These are phyloP conservation scores for Castor canadensis DNA, from an alignment of 2,113 vertebrate species.

Conservation along the genomic window DNA sequence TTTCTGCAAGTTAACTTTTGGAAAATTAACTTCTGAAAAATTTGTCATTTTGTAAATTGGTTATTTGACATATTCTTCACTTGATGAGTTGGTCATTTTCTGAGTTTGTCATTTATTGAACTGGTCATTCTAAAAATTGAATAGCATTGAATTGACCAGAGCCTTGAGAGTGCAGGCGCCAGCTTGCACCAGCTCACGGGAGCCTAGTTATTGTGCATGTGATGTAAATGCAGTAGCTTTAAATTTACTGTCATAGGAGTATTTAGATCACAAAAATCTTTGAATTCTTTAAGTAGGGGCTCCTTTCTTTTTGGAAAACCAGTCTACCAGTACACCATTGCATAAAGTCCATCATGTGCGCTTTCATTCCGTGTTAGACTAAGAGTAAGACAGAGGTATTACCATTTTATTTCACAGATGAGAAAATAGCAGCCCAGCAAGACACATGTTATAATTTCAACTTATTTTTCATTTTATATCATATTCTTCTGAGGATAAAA, in stretches of 20 bases:
- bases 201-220: neutral
- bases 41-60: slow-evolving; percentile 51
- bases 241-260: accelerated
- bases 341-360: neutral
- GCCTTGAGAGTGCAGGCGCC: neutral
- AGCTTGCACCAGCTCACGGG: accelerated
- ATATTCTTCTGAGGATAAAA: neutral
- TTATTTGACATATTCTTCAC: slow-evolving; percentile 38
- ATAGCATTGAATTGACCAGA: neutral
- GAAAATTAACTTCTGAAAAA: slow-evolving; percentile 53
- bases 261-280: neutral
- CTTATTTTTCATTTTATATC: neutral
- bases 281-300: neutral
- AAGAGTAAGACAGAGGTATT: neutral
- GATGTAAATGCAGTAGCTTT: too few species aligned
- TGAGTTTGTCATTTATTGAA: slow-evolving; percentile 32
- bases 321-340: neutral
- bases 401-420: neutral
- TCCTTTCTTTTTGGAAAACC: neutral
- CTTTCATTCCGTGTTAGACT: neutral
- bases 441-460: slow-evolving; percentile 17
- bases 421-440: slow-evolving; percentile 29
- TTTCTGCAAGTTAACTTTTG: slow-evolving; percentile 28
- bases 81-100: slow-evolving; percentile 29
- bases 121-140: neutral